A percentile compares a stretch with the other conserved stretches of the same genome.
Conservation (phyloP, 2,888 invertebrate genomes). For the Baronia brevicornis region DNA sequence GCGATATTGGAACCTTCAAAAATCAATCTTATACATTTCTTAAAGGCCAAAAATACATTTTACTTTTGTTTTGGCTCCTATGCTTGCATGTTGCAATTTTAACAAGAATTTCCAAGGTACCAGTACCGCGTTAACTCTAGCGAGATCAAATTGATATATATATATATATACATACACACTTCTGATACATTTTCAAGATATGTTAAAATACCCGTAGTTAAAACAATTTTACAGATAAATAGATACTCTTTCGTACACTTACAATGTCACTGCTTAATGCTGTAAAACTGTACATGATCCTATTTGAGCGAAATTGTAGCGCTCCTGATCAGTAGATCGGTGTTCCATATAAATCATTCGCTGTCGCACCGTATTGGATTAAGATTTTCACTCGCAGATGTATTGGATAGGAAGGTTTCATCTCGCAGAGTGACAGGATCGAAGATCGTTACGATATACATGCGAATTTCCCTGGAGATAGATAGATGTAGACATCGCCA, state of each 20-base stretch:
- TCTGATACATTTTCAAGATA: too few species aligned
- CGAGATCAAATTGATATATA: too few species aligned
- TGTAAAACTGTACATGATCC: slow-evolving; percentile 2
- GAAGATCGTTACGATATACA: slow-evolving; percentile 30
- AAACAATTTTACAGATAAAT: too few species aligned
- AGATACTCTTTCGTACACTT: background rate
- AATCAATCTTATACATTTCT: too few species aligned
- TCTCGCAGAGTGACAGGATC: slow-evolving; percentile 47
- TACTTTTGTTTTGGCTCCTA: too few species aligned
- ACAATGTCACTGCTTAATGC: background rate
- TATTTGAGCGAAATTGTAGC: slow-evolving; percentile 36
- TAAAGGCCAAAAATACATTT: too few species aligned
- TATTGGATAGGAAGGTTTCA: slow-evolving; percentile 42
- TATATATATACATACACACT: too few species aligned
- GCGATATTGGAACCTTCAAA: too few species aligned
- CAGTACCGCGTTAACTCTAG: too few species aligned
- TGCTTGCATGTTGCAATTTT: too few species aligned
- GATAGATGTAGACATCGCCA: slow-evolving; percentile 5
- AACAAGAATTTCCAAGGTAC: too few species aligned
- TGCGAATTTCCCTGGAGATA: slow-evolving; percentile 51
- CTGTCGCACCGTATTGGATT: slow-evolving; percentile 67
- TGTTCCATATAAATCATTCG: slow-evolving; percentile 62
- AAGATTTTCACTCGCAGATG: slow-evolving; percentile 56
- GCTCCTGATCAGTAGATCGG: slow-evolving; percentile 36
- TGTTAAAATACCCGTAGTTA: too few species aligned